Conservation (phyloP, 2,797 vertebrate species). For the Gastrophryne carolinensis region DNA sequence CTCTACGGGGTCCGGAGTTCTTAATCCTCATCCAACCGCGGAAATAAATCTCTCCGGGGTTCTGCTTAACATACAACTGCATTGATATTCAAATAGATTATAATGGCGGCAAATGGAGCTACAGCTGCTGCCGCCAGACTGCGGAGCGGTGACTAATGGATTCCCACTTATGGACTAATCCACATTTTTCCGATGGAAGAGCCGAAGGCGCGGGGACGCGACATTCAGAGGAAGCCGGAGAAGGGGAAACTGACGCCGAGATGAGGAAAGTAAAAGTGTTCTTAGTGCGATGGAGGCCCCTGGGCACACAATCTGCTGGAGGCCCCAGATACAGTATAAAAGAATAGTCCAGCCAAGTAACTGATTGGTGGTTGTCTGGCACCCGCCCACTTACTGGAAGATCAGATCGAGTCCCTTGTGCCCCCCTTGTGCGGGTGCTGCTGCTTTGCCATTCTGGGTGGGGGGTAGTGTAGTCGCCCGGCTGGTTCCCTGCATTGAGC, state of each 20-base stretch:
- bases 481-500: too few relatives aligned
- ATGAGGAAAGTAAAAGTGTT: too few relatives aligned
- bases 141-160: conserved; percentile 67
- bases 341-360: too few relatives aligned
- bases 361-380: too few relatives aligned
- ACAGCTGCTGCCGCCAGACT: conserved; percentile 58
- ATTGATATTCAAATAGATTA: conserved; percentile 72
- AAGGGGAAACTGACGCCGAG: not conserved
- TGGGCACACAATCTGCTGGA: too few relatives aligned
- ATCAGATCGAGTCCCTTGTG: too few relatives aligned
- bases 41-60: conserved; percentile 58
- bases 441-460: too few relatives aligned
- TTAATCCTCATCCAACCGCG: not conserved
- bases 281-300: too few relatives aligned
- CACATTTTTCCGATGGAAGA: conserved; percentile 55
- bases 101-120: conserved; percentile 59
- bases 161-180: conserved; percentile 62
- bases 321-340: too few relatives aligned
- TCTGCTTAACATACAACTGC: conserved; percentile 60
- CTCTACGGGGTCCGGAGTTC: not conserved
- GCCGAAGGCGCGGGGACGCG: conserved; percentile 53
- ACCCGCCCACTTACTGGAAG: too few relatives aligned
- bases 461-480: too few relatives aligned
- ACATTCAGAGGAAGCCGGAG: not conserved
- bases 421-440: too few relatives aligned